Evolutionary conservation across 2,888 invertebrate species (phyloP).

Genomic region (Iphiclides podalirius): DNA sequence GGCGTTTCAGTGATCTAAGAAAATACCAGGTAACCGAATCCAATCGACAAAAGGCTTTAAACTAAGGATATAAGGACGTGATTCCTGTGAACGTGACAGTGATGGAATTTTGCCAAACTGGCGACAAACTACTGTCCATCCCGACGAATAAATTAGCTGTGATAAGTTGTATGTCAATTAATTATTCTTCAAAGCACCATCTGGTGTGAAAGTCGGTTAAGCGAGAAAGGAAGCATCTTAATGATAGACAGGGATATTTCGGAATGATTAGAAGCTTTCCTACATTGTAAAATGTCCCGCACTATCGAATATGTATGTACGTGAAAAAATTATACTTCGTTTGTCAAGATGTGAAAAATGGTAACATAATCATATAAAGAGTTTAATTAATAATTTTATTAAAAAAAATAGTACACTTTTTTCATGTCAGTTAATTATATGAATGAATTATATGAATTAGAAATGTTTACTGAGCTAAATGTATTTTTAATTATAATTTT

Average conservation of each 20-base stretch:
- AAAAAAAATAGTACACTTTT: no score
- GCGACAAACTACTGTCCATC: conserved; percentile 69
- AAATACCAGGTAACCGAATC: conserved; percentile 29
- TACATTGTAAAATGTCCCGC: conserved; percentile 18
- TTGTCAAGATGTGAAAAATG: no score
- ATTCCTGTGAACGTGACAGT: conserved; percentile 27
- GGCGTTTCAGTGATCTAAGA: conserved; percentile 48
- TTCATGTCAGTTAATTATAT: no score
- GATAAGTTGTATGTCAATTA: conserved; percentile 79
- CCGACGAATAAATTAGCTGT: conserved; percentile 77
- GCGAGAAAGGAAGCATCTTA: conserved; percentile 53
- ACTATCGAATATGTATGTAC: no score
- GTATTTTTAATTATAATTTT: no score
- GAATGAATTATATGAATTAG: no score
- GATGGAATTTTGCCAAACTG: conserved; percentile 70
- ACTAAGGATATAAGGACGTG: conserved; percentile 23
- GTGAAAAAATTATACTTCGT: no score
- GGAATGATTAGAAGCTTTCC: conserved; percentile 34
- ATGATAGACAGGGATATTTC: conserved; percentile 48
- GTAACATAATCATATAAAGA: no score
- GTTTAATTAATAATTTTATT: no score
- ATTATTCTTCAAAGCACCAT: conserved; percentile 79
- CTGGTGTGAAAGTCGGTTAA: conserved; percentile 57
- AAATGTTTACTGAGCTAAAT: no score
- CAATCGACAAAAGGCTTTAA: conserved; percentile 35